phyloP scores from a whole-genome alignment of 2,797 vertebrate species.

The Cossypha dichroa region DNA sequence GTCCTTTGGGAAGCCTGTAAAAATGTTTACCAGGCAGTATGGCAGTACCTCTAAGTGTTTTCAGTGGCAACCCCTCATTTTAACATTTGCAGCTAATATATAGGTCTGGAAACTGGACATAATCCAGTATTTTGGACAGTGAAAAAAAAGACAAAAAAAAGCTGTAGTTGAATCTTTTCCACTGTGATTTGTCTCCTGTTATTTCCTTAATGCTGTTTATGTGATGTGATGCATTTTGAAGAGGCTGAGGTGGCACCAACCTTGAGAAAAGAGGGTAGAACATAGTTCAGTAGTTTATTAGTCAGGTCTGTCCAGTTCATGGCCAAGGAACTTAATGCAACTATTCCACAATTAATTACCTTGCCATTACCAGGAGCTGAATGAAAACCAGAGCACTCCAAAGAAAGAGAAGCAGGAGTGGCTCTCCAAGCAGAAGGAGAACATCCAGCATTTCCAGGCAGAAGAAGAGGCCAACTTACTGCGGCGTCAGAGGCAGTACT shows the following conservation, averaged over 20 bases:
- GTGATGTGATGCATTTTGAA: not conserved
- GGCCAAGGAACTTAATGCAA: not conserved
- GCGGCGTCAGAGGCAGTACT: slow-evolving; percentile 92
- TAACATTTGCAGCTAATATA: not conserved
- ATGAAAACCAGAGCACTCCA: slow-evolving; percentile 98
- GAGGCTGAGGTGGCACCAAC: not conserved
- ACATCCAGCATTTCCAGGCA: slow-evolving; percentile 97
- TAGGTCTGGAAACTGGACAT: not conserved
- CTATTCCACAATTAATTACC: not conserved
- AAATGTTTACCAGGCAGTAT: not conserved
- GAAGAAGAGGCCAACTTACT: slow-evolving; percentile 97
- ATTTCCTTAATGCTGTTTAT: not conserved
- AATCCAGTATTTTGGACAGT: not conserved
- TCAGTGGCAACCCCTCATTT: not conserved
- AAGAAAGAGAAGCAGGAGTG: slow-evolving; percentile 99
- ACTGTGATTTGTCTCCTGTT: not conserved
- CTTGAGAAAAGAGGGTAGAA: not conserved
- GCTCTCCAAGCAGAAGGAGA: slow-evolving; percentile 98
- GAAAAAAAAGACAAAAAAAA: not conserved
- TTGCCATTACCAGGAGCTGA: slow-evolving; percentile 85
- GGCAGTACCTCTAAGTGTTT: not conserved
- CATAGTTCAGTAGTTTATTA: not conserved
- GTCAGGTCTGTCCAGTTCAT: not conserved
- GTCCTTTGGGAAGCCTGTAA: not conserved
- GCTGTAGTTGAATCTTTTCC: not conserved